These are phyloP conservation scores for Brevimyrus niger DNA, from an alignment of 2,113 vertebrate genomes.

Conservation along the genomic window DNA sequence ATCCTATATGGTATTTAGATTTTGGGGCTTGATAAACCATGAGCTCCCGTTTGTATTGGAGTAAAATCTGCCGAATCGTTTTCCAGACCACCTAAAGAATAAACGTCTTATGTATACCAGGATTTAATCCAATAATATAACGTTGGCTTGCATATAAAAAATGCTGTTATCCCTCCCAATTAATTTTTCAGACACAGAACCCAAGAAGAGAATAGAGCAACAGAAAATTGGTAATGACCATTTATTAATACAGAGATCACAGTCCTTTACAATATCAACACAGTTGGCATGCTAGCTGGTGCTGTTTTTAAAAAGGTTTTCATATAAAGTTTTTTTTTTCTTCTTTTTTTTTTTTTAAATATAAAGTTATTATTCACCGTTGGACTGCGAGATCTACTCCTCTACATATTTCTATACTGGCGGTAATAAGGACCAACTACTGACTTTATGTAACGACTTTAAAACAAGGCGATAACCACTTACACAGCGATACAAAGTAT, in stretches of 20 bases:
- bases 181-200: background rate
- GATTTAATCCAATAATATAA: background rate
- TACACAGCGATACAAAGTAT: constrained; percentile 6
- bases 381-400: background rate
- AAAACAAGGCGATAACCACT: constrained; percentile 24
- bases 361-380: constrained; percentile 27
- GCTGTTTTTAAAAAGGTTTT: constrained; percentile 43
- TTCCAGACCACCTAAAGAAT: background rate
- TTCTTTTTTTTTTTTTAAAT: background rate
- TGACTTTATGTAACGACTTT: constrained; percentile 16
- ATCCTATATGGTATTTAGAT: background rate
- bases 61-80: background rate
- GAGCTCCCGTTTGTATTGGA: background rate
- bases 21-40: background rate
- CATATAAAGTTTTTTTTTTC: constrained; percentile 17
- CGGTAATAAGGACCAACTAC: constrained; percentile 17
- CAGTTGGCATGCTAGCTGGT: constrained; percentile 81
- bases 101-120: background rate
- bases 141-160: background rate
- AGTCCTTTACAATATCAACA: constrained; percentile 89
- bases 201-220: background rate
- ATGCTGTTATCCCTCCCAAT: background rate
- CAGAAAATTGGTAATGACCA: constrained; percentile 48
- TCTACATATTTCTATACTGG: constrained; percentile 14
- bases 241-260: constrained; percentile 98